Percentiles rank a stretch among this genome's conserved stretches.
These are phyloP conservation scores for Dicerorhinus sumatrensis DNA, from an alignment of 2,113 vertebrate genomes.

Conservation along the genomic window DNA sequence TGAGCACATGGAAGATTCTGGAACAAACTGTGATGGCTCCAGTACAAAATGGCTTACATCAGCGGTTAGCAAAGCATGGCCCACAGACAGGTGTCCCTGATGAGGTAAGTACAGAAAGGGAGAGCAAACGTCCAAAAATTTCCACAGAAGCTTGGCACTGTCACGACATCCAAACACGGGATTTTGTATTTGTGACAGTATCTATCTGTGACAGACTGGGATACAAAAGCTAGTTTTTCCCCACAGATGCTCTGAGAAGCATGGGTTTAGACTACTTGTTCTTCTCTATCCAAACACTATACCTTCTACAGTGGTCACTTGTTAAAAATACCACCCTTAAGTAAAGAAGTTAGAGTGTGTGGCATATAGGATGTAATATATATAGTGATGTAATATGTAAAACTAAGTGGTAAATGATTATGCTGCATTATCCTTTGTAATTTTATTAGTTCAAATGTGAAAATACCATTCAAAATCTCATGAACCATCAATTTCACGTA, in stretches of 20 bases:
- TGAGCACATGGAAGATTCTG: background rate
- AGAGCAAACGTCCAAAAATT: background rate
- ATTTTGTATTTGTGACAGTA: background rate
- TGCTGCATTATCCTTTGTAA: background rate
- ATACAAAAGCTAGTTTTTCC: background rate
- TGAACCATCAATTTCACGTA: background rate
- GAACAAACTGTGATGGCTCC: background rate
- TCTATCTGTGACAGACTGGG: background rate
- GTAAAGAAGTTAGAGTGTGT: background rate
- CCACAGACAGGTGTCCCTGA: background rate
- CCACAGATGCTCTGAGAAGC: accelerated
- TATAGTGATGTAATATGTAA: accelerated
- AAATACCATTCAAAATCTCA: background rate
- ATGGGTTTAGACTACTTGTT: background rate
- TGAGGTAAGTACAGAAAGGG: background rate
- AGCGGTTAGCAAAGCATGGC: background rate
- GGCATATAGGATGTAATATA: accelerated
- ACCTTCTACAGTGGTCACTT: background rate
- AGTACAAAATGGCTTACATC: background rate
- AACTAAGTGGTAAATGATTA: background rate
- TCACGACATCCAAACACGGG: accelerated
- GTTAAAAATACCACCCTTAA: background rate
- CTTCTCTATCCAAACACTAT: background rate
- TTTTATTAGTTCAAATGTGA: background rate
- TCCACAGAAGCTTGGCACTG: background rate